Evolutionary conservation across 2,797 vertebrate species (phyloP).

Genomic region (Sternarchorhynchus goeldii): DNA sequence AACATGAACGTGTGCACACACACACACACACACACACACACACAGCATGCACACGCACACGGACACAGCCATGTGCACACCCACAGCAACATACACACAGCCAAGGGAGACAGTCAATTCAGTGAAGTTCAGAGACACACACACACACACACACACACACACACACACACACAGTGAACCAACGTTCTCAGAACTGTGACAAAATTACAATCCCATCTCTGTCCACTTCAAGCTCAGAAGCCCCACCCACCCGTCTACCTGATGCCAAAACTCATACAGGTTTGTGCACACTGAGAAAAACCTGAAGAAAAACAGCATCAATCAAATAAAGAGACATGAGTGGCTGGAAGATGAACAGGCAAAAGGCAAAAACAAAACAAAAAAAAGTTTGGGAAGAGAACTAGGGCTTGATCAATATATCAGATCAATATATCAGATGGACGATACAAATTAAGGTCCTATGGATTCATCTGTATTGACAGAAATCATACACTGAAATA

Average conservation of each 20-base stretch:
- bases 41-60: conserved; percentile 6
- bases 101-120: no score
- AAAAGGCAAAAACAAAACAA: no score
- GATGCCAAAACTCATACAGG: conserved; percentile 6
- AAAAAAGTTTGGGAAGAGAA: no score
- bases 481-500: no score
- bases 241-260: no score
- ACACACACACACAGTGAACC: background rate
- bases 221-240: background rate
- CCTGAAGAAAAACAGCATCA: conserved; percentile 31
- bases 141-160: conserved; percentile 17
- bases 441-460: no score
- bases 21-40: conserved; percentile 11
- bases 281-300: conserved; percentile 29
- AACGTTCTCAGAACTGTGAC: background rate
- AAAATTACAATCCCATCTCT: background rate
- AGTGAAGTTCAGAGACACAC: conserved; percentile 2
- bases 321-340: background rate
- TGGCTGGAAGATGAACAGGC: no score
- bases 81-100: background rate
- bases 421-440: no score
- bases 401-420: background rate
- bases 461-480: no score
- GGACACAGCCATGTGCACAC: conserved; percentile 28
- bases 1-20: conserved; percentile 47